These are phyloP conservation scores for Parapsyche elsis DNA, from an alignment of 1,140 invertebrate genomes.

Conservation along the genomic window DNA sequence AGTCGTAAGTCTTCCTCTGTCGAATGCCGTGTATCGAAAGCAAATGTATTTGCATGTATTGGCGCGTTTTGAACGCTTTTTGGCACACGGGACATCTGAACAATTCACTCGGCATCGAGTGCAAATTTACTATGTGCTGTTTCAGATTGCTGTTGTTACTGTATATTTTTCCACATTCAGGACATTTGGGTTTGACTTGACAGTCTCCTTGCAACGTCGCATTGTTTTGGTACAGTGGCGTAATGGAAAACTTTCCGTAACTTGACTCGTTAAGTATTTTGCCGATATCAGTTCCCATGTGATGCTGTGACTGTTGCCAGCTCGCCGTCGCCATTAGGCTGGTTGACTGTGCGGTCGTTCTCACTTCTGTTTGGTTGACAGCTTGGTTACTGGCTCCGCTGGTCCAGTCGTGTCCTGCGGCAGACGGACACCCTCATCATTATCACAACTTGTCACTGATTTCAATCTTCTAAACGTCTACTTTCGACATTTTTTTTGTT, in stretches of 20 bases:
- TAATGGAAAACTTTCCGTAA: slow-evolving; percentile 50
- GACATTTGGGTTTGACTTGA: slow-evolving; percentile 71
- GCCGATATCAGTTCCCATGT: slow-evolving; percentile 49
- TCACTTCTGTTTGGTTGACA: slow-evolving; percentile 42
- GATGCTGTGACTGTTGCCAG: slow-evolving; percentile 56
- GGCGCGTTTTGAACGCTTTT: slow-evolving; percentile 77
- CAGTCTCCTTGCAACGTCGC: slow-evolving; percentile 22
- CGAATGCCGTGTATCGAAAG: slow-evolving; percentile 76
- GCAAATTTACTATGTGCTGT: slow-evolving; percentile 80
- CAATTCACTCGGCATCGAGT: slow-evolving; percentile 74
- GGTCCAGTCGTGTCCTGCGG: slow-evolving; percentile 56
- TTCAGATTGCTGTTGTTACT: slow-evolving; percentile 76
- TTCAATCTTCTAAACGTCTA: slow-evolving; percentile 40
- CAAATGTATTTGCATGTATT: slow-evolving; percentile 77
- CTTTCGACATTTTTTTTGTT: not conserved
- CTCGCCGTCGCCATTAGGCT: slow-evolving; percentile 53
- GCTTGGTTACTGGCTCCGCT: slow-evolving; percentile 49
- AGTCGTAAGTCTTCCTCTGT: slow-evolving; percentile 68
- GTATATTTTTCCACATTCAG: slow-evolving; percentile 76
- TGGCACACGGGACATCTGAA: slow-evolving; percentile 74
- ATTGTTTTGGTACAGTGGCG: slow-evolving; percentile 43
- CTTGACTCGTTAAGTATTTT: slow-evolving; percentile 51
- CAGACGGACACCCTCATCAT: slow-evolving; percentile 57
- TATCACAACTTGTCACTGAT: slow-evolving; percentile 55
- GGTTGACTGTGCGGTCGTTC: slow-evolving; percentile 41